Percentiles rank a stretch among this genome's conserved stretches.
These are phyloP conservation scores for Leucoptera coffeella DNA, from an alignment of 2,888 invertebrate species.

Conservation along the genomic window DNA sequence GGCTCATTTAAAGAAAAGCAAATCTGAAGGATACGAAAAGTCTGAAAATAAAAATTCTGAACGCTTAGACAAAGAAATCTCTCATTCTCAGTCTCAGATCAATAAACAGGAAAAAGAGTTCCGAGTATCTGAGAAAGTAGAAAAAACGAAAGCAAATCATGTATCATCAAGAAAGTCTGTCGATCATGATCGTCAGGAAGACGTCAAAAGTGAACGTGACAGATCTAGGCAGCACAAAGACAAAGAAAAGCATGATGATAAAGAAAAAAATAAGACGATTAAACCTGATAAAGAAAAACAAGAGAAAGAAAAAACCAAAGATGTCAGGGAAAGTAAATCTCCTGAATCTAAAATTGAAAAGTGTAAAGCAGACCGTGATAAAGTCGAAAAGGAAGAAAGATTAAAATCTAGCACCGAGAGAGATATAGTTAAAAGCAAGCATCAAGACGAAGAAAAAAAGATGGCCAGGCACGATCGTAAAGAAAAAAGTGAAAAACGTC, in stretches of 20 bases:
- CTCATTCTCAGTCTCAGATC: too few species aligned
- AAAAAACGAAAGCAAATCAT: too few species aligned
- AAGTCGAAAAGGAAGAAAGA: slow-evolving; percentile 22
- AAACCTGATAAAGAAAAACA: slow-evolving; percentile 16
- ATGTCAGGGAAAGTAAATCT: slow-evolving; percentile 2
- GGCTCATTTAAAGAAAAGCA: too few species aligned
- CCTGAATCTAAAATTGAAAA: slow-evolving; percentile 1
- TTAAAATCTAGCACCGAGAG: slow-evolving; percentile 16
- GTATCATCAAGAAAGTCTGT: slow-evolving; percentile 13
- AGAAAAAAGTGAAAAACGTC: slow-evolving; percentile 31
- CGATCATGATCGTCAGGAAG: slow-evolving; percentile 27
- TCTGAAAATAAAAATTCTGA: too few species aligned
- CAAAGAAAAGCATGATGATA: slow-evolving; percentile 19
- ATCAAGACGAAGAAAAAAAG: slow-evolving; percentile 28
- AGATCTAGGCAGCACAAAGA: slow-evolving; percentile 24
- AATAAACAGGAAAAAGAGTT: too few species aligned
- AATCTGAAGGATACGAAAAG: too few species aligned
- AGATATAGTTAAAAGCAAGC: slow-evolving; percentile 22
- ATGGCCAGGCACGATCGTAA: slow-evolving; percentile 40
- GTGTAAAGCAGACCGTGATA: slow-evolving; percentile 16
- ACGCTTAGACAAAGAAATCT: too few species aligned
- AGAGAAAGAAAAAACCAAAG: slow-evolving; percentile 6
- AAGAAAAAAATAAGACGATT: slow-evolving; percentile 11
- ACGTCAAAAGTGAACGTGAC: slow-evolving; percentile 33
- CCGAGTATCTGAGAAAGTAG: too few species aligned